A percentile compares a stretch with the other conserved stretches of the same genome.
These are phyloP conservation scores for Eumeta japonica DNA, from an alignment of 1,140 invertebrate species.

Conservation along the genomic window DNA sequence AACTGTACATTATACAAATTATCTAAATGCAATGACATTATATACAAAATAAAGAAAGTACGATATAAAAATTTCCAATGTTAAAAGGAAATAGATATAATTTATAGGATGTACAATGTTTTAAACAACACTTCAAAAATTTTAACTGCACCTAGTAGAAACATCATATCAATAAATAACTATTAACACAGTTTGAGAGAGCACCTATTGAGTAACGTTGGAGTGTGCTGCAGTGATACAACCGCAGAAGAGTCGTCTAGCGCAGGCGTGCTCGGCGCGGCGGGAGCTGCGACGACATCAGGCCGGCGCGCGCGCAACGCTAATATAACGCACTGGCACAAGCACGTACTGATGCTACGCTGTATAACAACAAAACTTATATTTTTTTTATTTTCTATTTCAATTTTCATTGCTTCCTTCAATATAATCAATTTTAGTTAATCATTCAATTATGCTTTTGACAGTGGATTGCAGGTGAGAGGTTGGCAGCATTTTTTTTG, in stretches of 20 bases:
- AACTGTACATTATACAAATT: too few species aligned
- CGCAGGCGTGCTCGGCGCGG: background rate
- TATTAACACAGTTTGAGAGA: constrained; percentile 4
- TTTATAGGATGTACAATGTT: too few species aligned
- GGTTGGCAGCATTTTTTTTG: too few species aligned
- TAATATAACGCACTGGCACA: constrained; percentile 46
- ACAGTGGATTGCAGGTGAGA: too few species aligned
- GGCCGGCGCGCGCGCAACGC: constrained; percentile 36
- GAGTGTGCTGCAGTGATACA: constrained; percentile 8
- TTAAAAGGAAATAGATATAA: too few species aligned
- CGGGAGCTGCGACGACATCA: background rate
- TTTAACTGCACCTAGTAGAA: too few species aligned
- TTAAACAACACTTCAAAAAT: background rate
- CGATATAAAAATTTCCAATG: too few species aligned
- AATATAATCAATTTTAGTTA: too few species aligned
- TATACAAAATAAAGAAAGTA: too few species aligned
- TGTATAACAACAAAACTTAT: constrained; percentile 11
- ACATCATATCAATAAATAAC: too few species aligned
- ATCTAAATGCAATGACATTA: too few species aligned
- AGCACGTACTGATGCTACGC: constrained; percentile 49
- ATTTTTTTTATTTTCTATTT: constrained; percentile 1
- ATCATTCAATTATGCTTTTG: too few species aligned
- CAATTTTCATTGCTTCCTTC: background rate
- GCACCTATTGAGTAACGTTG: constrained; percentile 32
- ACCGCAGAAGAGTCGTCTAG: background rate